A percentile compares a stretch with the other conserved stretches of the same genome.
Evolutionary conservation across 2,113 vertebrate genomes (phyloP).

Genomic region (Xenus cinereus): DNA sequence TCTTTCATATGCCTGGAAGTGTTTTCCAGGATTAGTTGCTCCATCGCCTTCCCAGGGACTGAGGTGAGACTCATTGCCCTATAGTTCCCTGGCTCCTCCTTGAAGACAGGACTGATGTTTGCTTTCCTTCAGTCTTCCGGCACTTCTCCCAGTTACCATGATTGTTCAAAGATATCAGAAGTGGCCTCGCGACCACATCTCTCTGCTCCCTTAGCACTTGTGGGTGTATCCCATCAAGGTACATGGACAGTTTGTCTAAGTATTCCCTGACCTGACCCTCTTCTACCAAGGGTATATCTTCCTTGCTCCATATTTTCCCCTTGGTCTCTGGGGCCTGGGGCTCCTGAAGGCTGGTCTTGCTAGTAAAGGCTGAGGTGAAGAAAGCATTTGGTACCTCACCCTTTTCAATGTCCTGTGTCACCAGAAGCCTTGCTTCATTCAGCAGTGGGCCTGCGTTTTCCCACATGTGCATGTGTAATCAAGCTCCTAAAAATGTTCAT

Average conservation of each 20-base stretch:
- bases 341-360: background rate
- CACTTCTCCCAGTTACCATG: background rate
- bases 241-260: background rate
- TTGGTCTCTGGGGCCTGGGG: background rate
- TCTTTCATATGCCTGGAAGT: background rate
- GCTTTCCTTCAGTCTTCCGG: background rate
- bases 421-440: background rate
- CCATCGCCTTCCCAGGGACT: background rate
- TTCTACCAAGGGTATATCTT: background rate
- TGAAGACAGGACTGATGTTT: background rate
- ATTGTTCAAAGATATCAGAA: background rate
- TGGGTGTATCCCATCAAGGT: background rate
- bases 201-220: background rate
- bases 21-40: background rate
- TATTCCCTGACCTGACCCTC: background rate
- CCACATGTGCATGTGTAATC: background rate
- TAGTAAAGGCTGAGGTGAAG: background rate
- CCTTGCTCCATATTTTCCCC: background rate
- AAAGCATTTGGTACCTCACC: background rate
- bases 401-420: background rate
- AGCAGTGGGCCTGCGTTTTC: background rate
- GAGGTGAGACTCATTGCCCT: background rate
- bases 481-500: background rate
- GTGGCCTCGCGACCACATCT: accelerated
- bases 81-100: background rate